Evolutionary conservation across 2,888 invertebrate species (phyloP).

Genomic region (Athalia cordata): DNA sequence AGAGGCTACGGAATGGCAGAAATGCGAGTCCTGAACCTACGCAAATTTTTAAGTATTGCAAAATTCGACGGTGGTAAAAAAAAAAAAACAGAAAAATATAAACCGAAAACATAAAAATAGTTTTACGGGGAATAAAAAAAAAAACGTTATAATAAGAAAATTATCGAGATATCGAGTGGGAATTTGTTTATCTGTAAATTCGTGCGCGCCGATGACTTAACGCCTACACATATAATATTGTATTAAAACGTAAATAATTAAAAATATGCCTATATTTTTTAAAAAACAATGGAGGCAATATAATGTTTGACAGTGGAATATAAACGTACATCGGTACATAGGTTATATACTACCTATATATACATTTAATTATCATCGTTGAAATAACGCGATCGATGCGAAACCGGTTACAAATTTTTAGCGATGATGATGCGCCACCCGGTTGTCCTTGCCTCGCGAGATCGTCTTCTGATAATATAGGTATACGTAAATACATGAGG

Average conservation of each 20-base stretch:
- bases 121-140: background rate
- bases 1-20: conserved; percentile 13
- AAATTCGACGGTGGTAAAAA: conserved; percentile 11
- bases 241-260: too few species aligned
- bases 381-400: conserved; percentile 44
- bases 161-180: too few species aligned
- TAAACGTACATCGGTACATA: too few species aligned
- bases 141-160: too few species aligned
- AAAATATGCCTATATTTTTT: too few species aligned
- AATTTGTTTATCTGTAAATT: too few species aligned
- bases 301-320: too few species aligned
- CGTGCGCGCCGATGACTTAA: too few species aligned
- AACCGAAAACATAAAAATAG: too few species aligned
- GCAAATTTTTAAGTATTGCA: conserved; percentile 11
- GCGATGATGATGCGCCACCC: conserved; percentile 59
- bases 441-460: conserved; percentile 52
- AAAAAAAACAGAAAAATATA: background rate
- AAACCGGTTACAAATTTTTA: conserved; percentile 64
- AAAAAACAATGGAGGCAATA: too few species aligned
- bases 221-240: too few species aligned
- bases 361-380: background rate
- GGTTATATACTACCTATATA: too few species aligned
- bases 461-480: conserved; percentile 2
- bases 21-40: conserved; percentile 26
- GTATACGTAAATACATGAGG: background rate